Evolutionary conservation across 1,140 invertebrate species (phyloP), one percentile per base, ranked within the genome.

Genomic region (Neuroterus valhalla): DNA sequence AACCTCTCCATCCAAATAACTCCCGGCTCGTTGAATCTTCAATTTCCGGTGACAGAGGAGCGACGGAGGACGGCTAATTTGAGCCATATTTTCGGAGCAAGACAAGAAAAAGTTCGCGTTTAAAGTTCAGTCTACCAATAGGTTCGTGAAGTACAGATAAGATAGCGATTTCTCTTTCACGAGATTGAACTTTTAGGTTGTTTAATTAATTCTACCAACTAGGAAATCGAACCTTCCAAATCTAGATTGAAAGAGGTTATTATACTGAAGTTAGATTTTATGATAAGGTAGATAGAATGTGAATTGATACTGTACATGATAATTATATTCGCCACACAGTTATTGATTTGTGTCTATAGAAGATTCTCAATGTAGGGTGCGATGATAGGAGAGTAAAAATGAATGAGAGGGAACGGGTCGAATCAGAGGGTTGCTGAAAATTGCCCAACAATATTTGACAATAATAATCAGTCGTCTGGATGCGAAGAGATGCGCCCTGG

Each of bases 1-100:
- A n/a, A 43, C 23, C 26, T 45, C 44, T 31, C 38, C 70, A 31
- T 17, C 74, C 69, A 83, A 86, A 85, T 86, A 84, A 85, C 78
- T 79, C 66, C 72, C 81, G 79, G 79, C 82, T 86, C 84, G 84
- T 85, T 86, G 84, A 86, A 84, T 86, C 83, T 86, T 86, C 85
- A 84, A 86, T 86, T 86, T 86, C 85, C 85, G 85, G 82, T 74
- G 68, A 76, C 75, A 72, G 46, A 79, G 75, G 71, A 70, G 26
- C 66, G 46, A 78, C 50, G 50, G 77, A 72, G 48, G 46, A 70
- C 15, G 50, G 23, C 12, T 52, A 48, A 70, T 48, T 70, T 70
- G 15, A 23, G 26, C n/a, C 69, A 70, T 31, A 70, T 52, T 70
- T 70, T 70, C n/a, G 23, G 23, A 55, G 55, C 31, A 15, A 62